Evolutionary conservation across 2,888 invertebrate species (phyloP).

Genomic region (Caenorhabditis angaria): DNA sequence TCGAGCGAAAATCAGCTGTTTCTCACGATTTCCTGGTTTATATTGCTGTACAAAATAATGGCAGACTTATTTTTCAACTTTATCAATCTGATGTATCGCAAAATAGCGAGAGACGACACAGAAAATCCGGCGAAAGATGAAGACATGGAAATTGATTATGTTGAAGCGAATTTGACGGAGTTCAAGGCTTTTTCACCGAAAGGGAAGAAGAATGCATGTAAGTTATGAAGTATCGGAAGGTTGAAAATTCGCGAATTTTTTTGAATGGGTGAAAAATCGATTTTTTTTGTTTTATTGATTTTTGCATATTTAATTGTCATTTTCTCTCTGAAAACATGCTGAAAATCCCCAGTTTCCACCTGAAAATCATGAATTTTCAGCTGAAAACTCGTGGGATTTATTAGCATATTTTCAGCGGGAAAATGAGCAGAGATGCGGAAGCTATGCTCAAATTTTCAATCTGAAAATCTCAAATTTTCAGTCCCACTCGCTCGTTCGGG

Average conservation of each 20-base stretch:
- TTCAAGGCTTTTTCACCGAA: neutral
- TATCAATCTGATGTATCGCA: no score
- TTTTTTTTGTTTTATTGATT: no score
- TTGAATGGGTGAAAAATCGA: no score
- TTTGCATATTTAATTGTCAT: no score
- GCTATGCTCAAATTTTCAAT: neutral
- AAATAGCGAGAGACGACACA: neutral
- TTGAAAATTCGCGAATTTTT: neutral
- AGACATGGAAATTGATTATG: neutral
- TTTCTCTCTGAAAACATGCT: no score
- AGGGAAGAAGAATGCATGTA: no score
- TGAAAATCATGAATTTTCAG: no score
- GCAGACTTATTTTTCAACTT: neutral
- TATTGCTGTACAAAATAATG: neutral
- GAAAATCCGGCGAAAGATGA: neutral
- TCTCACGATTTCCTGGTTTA: neutral
- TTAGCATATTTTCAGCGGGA: neutral
- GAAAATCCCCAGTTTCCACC: no score
- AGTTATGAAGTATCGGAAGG: no score
- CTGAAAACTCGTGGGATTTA: no score
- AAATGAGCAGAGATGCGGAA: neutral
- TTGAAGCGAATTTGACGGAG: neutral
- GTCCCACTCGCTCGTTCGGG: conserved; percentile 58
- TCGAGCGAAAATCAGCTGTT: no score
- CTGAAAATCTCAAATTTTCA: conserved; percentile 11